Conservation (phyloP, 2,888 invertebrate genomes). For the Eupithecia dodoneata region DNA sequence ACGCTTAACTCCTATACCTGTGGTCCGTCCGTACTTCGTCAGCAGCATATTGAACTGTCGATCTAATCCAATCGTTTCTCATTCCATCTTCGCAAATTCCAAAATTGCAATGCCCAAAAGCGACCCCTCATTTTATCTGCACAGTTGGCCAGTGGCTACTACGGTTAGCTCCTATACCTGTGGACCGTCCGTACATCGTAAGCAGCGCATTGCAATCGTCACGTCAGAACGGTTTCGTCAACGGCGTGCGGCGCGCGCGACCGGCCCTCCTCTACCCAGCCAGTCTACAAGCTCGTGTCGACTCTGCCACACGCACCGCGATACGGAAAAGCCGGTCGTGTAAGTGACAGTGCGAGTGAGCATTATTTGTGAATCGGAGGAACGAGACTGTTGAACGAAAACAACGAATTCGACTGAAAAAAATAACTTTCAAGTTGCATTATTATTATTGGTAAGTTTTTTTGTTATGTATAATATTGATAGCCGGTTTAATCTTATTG, state of each 20-base stretch:
- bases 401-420: conserved; percentile 55
- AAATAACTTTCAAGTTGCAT: neutral
- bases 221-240: conserved; percentile 31
- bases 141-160: conserved; percentile 26
- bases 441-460: conserved; percentile 62
- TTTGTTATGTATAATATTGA: conserved; percentile 18
- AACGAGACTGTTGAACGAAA: conserved; percentile 65
- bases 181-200: neutral
- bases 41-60: neutral
- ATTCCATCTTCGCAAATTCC: neutral
- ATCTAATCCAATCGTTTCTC: neutral
- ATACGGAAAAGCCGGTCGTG: conserved; percentile 67
- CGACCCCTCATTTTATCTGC: conserved; percentile 20
- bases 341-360: conserved; percentile 80
- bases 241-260: conserved; percentile 47
- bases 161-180: conserved; percentile 3
- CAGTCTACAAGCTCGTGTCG: conserved; percentile 75
- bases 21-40: neutral
- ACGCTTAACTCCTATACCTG: neutral
- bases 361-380: conserved; percentile 68
- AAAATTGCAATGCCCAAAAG: neutral
- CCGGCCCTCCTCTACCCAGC: conserved; percentile 34
- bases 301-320: conserved; percentile 57
- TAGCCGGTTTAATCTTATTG: neutral
- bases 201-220: neutral